Evolutionary conservation across 2,888 invertebrate species (phyloP).

Genomic region (Capitulum mitella): DNA sequence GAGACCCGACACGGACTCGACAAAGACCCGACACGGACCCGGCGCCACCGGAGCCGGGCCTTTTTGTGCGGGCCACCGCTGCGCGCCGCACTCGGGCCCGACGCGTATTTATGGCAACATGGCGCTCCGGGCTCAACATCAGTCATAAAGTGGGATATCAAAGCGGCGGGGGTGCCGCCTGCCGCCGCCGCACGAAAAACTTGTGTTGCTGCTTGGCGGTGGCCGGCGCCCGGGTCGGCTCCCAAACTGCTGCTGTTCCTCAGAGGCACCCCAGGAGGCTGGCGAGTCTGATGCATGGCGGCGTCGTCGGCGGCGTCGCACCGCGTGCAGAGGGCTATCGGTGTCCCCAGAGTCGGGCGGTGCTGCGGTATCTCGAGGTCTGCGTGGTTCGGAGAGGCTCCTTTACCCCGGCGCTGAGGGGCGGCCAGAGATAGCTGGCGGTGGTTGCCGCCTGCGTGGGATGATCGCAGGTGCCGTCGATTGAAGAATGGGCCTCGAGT

Average conservation of each 20-base stretch:
- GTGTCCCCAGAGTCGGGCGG: too few relatives aligned
- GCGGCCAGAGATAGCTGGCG: too few relatives aligned
- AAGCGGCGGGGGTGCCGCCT: neutral
- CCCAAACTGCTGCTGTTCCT: neutral
- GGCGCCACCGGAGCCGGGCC: neutral
- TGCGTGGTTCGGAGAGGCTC: too few relatives aligned
- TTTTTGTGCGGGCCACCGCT: conserved; percentile 12
- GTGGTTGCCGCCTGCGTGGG: too few relatives aligned
- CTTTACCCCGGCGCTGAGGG: too few relatives aligned
- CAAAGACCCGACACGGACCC: neutral
- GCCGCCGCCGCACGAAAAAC: neutral
- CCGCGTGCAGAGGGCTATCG: neutral
- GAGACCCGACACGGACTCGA: too few relatives aligned
- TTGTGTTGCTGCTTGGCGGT: neutral
- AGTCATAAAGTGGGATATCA: conserved; percentile 15
- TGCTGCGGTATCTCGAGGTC: too few relatives aligned
- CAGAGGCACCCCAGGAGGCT: neutral
- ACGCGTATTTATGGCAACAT: neutral
- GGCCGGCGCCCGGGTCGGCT: neutral
- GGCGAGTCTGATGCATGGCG: neutral
- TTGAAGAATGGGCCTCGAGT: too few relatives aligned
- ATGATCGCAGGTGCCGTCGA: too few relatives aligned
- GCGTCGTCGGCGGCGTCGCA: neutral
- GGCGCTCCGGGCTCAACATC: neutral
- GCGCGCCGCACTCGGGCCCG: neutral